Evolutionary conservation across 2,113 vertebrate species (phyloP), one percentile per base, ranked within the genome.

Genomic region (Indri indri): DNA sequence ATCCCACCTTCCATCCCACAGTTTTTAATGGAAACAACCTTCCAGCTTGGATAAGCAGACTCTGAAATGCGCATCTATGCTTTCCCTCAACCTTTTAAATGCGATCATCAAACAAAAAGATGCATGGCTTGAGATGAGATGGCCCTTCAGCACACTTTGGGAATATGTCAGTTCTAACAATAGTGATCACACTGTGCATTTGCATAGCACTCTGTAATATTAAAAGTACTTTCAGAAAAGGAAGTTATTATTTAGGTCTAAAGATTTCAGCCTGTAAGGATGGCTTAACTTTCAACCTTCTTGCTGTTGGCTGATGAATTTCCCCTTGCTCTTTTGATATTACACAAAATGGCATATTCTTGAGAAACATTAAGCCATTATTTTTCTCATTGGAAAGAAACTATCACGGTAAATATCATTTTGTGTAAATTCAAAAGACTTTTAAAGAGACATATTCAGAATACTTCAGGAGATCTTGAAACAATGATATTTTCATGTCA

Each of bases 381-480:
- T 47, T 84, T 89, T 96, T 89, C 61, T 95, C 76, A 83, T 16
- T 47, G 73, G 74, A 70, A 84, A 95, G 52, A 90, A 80, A 81
- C 40, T 57, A 37, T 63, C 1, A 80, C 11, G 22, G 42, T 66
- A 84, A 90, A 57, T 84, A 83, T 65, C 52, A 85, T 54, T 88
- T 54, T 71, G 17, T 85, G 50, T 81, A 34, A 42, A 54, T 50
- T 90, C 27, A 92, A 73, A 68, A 88, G 77, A 8, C 8, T 73
- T 81, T 81, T 68, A 10, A 81, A 79, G 91, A 88, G 63, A 32
- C 8, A 22, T 37, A 17, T 54, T 83, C n/a, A 23, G 40, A 68
- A 65, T 85, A 42, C 8, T 32, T 59, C 5, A 27, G 34, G 14
- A 86, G 54, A 30, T 73, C 6, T 59, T 73, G 32, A 84, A 66